phyloP scores from a whole-genome alignment of 2,888 invertebrate species.

The Drosophila picticornis region DNA sequence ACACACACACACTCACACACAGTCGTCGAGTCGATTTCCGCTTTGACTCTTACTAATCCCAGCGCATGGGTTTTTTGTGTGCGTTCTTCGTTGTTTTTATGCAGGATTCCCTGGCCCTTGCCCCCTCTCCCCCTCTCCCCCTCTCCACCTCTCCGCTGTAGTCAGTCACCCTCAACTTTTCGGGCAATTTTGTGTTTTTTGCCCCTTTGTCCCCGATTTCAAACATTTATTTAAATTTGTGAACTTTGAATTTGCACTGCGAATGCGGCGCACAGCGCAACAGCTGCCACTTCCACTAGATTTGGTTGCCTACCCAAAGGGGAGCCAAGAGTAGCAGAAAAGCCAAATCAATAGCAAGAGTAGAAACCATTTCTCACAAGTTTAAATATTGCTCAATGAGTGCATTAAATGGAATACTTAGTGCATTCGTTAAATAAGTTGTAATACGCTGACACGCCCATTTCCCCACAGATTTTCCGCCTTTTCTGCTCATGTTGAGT shows the following conservation, averaged over 20 bases:
- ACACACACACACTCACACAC: neutral
- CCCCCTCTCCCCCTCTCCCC: neutral
- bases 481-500: conserved; percentile 1
- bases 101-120: neutral
- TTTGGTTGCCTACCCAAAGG: conserved; percentile 4
- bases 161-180: neutral
- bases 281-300: conserved; percentile 10
- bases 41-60: conserved; percentile 5
- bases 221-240: conserved; percentile 13
- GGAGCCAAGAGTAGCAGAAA: neutral
- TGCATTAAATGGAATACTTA: conserved; percentile 37
- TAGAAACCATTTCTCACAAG: neutral
- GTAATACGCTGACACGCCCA: conserved; percentile 16
- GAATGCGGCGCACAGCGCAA: conserved; percentile 1
- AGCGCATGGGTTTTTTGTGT: neutral
- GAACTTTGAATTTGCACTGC: conserved; percentile 10
- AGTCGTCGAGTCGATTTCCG: neutral
- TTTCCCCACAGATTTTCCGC: neutral
- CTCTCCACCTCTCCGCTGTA: neutral
- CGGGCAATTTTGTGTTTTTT: neutral
- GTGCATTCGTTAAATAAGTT: conserved; percentile 59
- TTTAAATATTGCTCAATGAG: conserved; percentile 6
- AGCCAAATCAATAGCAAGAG: neutral
- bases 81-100: conserved; percentile 9
- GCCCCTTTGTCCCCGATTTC: neutral